Conservation (phyloP, 2,888 invertebrate species). For the Schizaphis graminum region DNA sequence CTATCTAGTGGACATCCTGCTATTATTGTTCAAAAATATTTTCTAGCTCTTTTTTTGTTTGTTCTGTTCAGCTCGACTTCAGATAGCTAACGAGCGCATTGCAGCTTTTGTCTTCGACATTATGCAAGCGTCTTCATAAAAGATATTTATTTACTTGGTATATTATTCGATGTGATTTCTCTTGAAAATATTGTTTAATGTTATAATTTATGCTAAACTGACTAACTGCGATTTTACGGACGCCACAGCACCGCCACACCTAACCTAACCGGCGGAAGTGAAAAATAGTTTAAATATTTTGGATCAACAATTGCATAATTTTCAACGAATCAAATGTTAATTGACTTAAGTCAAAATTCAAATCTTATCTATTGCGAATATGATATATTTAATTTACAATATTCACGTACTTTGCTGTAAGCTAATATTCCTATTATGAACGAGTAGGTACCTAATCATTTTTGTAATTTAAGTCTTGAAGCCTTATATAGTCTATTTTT, state of each 20-base stretch:
- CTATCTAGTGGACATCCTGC: not conserved
- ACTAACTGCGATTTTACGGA: not conserved
- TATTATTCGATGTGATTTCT: no score
- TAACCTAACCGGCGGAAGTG: not conserved
- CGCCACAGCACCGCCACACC: no score
- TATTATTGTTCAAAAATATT: not conserved
- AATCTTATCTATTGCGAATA: not conserved
- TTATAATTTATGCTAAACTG: not conserved
- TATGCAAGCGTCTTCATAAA: not conserved
- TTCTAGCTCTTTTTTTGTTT: not conserved
- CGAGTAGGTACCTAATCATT: not conserved
- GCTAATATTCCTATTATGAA: not conserved
- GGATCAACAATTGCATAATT: not conserved
- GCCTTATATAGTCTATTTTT: not conserved
- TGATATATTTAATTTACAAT: not conserved
- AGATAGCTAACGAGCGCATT: not conserved
- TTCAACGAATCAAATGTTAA: not conserved
- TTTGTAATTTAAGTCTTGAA: not conserved
- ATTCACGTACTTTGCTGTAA: not conserved
- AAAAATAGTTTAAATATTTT: not conserved
- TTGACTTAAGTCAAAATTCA: not conserved
- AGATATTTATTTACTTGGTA: not conserved
- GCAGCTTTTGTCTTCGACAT: not conserved
- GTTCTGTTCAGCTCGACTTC: not conserved
- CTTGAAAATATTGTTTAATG: not conserved